phyloP scores from a whole-genome alignment of 2,797 vertebrate species.

The Syngnathus rostellatus region DNA sequence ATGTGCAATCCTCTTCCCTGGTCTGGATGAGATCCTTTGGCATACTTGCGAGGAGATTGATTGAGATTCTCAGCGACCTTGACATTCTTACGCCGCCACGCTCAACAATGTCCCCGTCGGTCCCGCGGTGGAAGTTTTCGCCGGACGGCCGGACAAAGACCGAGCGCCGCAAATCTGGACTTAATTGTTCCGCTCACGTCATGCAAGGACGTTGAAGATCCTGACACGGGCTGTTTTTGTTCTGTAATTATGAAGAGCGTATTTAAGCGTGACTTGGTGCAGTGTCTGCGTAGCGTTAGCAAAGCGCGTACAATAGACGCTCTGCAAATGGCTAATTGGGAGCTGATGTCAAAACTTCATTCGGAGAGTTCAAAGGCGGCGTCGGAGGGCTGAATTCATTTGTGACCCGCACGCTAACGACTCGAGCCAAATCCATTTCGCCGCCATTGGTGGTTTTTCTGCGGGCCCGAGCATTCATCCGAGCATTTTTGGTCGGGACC shows the following conservation, averaged over 20 bases:
- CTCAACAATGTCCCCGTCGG: conserved; percentile 31
- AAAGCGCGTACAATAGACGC: conserved; percentile 14
- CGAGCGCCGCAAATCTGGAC: conserved; percentile 50
- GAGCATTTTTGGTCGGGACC: not conserved
- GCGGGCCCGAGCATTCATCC: not conserved
- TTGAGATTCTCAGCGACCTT: conserved; percentile 47
- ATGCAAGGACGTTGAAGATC: conserved; percentile 36
- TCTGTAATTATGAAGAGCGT: conserved; percentile 21
- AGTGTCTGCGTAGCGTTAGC: conserved; percentile 1
- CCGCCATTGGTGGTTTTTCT: not conserved
- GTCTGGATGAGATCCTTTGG: conserved; percentile 42
- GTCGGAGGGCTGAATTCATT: conserved; percentile 6
- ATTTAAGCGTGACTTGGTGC: conserved; percentile 5
- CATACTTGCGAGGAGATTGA: conserved; percentile 39
- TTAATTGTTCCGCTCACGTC: conserved; percentile 48
- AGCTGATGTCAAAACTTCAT: conserved; percentile 10
- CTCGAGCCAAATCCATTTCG: conserved; percentile 5
- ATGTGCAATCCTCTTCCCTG: not conserved
- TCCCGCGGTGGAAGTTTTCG: conserved; percentile 45
- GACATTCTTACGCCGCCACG: conserved; percentile 58
- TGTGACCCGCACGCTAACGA: conserved; percentile 8
- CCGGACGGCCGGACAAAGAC: conserved; percentile 57
- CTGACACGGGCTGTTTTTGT: conserved; percentile 22
- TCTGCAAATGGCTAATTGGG: conserved; percentile 3
- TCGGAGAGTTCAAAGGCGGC: not conserved